Evolutionary conservation across 2,113 vertebrate species (phyloP).

Genomic region (crab-eating macaque (Macaca fascicularis)): T2T-MFA8v1.1 NC_088388.1:130790001-130790500

Average conservation of each 20-base stretch:
- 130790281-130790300: not conserved
- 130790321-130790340: not conserved
- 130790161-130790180: not conserved
- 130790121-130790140: not conserved
- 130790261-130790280: not conserved
- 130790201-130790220: not conserved
- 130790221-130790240: not conserved
- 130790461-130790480: not conserved
- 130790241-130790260: not conserved
- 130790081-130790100: not conserved
- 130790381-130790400: not conserved
- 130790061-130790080: too few species aligned
- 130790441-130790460: not conserved
- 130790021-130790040: too few species aligned
- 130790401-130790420: not conserved
- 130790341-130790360: not conserved
- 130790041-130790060: too few species aligned
- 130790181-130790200: not conserved
- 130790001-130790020: too few species aligned
- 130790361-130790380: not conserved
- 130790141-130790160: not conserved
- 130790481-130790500: not conserved
- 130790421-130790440: not conserved
- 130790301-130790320: not conserved
- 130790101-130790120: not conserved